These are phyloP conservation scores for Siderastrea siderea DNA, from an alignment of 92 coral and sea anemone species.

Conservation along the genomic window DNA sequence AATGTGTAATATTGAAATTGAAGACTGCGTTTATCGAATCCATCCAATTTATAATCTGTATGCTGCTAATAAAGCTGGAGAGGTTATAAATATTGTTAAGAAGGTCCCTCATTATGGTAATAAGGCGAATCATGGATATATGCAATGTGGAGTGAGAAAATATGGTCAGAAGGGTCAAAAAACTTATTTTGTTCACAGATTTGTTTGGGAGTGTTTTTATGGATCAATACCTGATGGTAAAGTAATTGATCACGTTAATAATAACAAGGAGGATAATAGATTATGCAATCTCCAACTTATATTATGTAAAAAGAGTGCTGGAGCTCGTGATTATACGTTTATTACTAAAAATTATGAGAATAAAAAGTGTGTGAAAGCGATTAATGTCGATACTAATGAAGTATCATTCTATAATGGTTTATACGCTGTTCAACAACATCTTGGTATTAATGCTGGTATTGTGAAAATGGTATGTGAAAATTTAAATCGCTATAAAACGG, in stretches of 20 bases:
- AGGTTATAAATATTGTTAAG: slow-evolving; percentile 24
- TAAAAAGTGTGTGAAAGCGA: slow-evolving; percentile 11
- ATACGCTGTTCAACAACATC: neutral
- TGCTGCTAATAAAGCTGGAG: slow-evolving; percentile 28
- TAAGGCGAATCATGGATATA: neutral
- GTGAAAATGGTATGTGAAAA: slow-evolving; percentile 5
- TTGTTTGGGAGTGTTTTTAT: slow-evolving; percentile 49
- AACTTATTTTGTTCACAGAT: slow-evolving; percentile 13
- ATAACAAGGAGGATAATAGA: slow-evolving; percentile 21
- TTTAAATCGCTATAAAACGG: slow-evolving; percentile 24
- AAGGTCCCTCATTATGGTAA: slow-evolving; percentile 11
- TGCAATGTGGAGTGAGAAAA: neutral
- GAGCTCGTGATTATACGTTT: neutral
- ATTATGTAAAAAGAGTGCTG: slow-evolving; percentile 7
- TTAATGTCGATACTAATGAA: neutral
- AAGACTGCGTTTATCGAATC: neutral
- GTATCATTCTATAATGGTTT: neutral
- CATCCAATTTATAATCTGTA: slow-evolving; percentile 51
- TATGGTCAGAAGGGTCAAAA: neutral
- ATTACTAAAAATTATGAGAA: neutral
- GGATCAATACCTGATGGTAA: neutral
- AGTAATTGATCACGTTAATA: slow-evolving; percentile 35
- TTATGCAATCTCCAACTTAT: slow-evolving; percentile 37
- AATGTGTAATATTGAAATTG: too few relatives aligned
- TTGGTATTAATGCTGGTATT: too few relatives aligned